A percentile compares a stretch with the other conserved stretches of the same genome.
Evolutionary conservation across 2,888 invertebrate species (phyloP).

Genomic region (Beris chalybata): DNA sequence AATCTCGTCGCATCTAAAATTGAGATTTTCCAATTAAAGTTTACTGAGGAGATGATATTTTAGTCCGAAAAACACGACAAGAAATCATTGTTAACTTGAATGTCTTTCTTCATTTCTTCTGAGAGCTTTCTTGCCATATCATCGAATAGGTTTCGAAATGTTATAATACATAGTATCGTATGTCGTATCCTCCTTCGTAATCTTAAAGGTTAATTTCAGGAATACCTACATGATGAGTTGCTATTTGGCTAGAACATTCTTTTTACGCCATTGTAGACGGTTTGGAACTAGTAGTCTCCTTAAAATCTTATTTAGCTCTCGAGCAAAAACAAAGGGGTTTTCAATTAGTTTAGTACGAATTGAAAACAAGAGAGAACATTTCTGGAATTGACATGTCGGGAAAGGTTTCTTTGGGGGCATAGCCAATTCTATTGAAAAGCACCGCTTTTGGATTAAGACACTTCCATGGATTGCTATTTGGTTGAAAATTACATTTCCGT

Average conservation of each 20-base stretch:
- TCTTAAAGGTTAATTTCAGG: not conserved
- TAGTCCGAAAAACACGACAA: not conserved
- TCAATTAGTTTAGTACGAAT: no score
- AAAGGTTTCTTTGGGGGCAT: no score
- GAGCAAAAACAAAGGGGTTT: no score
- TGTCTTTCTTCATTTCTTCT: not conserved
- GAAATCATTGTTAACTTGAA: constrained; percentile 9
- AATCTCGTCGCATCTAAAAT: not conserved
- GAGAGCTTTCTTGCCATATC: not conserved
- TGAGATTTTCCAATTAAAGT: constrained; percentile 14
- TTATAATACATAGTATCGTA: not conserved
- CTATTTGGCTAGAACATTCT: not conserved
- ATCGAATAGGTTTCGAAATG: not conserved
- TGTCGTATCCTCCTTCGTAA: not conserved
- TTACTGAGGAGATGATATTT: not conserved
- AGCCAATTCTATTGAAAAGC: no score
- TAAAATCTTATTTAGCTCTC: no score
- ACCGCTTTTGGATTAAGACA: no score
- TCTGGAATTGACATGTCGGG: no score
- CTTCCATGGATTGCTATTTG: no score
- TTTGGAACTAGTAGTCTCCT: no score
- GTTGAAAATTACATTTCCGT: no score
- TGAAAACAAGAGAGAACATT: no score
- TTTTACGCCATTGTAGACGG: no score
- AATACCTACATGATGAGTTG: not conserved